These are phyloP conservation scores for Mercenaria mercenaria DNA, from an alignment of 1,140 invertebrate species.

Conservation along the genomic window DNA sequence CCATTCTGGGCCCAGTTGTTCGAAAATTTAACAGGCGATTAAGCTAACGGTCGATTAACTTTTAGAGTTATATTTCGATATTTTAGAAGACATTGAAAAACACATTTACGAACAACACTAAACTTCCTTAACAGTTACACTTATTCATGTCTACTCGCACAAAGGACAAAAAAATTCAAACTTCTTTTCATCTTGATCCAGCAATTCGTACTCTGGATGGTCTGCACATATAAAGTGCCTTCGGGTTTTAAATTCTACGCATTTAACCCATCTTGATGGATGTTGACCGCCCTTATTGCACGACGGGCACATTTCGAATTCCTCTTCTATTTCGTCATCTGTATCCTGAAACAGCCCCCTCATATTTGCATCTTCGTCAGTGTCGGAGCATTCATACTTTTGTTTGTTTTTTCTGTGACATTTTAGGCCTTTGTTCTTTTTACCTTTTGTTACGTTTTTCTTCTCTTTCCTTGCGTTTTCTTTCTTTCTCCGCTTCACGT, in stretches of 20 bases:
- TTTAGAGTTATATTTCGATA: too few relatives aligned
- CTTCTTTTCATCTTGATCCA: conserved; percentile 8
- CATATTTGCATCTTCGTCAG: neutral
- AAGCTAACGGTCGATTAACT: too few relatives aligned
- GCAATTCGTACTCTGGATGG: neutral
- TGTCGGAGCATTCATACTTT: neutral
- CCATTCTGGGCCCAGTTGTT: too few relatives aligned
- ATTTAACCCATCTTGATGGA: neutral
- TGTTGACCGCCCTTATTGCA: conserved; percentile 17
- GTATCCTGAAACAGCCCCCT: neutral
- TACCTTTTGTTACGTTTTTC: neutral
- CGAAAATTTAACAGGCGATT: too few relatives aligned
- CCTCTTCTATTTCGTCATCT: neutral
- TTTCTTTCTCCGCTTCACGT: too few relatives aligned
- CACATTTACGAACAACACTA: too few relatives aligned
- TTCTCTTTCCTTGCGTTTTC: too few relatives aligned
- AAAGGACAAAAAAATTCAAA: neutral
- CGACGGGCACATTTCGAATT: neutral
- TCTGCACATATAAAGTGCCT: conserved; percentile 19
- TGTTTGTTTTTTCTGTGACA: neutral
- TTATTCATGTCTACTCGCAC: too few relatives aligned
- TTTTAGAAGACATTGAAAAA: too few relatives aligned
- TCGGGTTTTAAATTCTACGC: neutral
- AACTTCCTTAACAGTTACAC: too few relatives aligned
- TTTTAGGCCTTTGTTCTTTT: neutral